Percentiles rank a stretch among this genome's conserved stretches.
These are phyloP conservation scores for Elgaria multicarinata DNA, from an alignment of 2,113 vertebrate species.

Conservation along the genomic window DNA sequence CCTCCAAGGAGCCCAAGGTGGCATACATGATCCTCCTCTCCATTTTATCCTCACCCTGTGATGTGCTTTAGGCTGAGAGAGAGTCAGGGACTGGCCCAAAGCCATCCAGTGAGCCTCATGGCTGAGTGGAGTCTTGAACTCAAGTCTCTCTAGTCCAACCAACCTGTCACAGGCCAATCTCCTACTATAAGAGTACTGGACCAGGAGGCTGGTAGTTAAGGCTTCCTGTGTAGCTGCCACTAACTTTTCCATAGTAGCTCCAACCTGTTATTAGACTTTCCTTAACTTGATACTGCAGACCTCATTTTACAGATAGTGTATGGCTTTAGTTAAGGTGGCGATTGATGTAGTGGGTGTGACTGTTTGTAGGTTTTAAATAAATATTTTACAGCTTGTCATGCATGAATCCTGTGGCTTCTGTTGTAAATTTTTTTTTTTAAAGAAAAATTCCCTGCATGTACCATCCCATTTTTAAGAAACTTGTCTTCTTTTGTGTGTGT, in stretches of 20 bases:
- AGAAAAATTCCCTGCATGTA: neutral
- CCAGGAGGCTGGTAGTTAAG: neutral
- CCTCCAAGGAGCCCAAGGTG: neutral
- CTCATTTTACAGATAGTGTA: neutral
- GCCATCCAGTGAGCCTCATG: neutral
- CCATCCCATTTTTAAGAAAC: neutral
- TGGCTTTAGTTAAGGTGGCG: neutral
- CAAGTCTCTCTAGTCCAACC: neutral
- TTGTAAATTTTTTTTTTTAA: neutral
- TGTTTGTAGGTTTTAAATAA: neutral
- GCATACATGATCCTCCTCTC: neutral
- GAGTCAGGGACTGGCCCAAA: neutral
- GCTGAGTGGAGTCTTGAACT: neutral
- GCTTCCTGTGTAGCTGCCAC: neutral
- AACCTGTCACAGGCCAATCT: neutral
- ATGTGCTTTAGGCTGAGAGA: too few relatives aligned
- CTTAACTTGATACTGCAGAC: neutral
- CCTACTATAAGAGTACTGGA: neutral
- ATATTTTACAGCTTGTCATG: neutral
- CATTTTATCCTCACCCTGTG: neutral
- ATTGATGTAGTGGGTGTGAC: neutral
- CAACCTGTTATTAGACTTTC: neutral
- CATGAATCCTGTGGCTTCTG: neutral
- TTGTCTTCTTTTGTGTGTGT: neutral
- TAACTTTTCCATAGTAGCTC: neutral